A percentile compares a stretch with the other conserved stretches of the same genome.
These are phyloP conservation scores for Wasmannia auropunctata DNA, from an alignment of 1,140 invertebrate species.

Conservation along the genomic window DNA sequence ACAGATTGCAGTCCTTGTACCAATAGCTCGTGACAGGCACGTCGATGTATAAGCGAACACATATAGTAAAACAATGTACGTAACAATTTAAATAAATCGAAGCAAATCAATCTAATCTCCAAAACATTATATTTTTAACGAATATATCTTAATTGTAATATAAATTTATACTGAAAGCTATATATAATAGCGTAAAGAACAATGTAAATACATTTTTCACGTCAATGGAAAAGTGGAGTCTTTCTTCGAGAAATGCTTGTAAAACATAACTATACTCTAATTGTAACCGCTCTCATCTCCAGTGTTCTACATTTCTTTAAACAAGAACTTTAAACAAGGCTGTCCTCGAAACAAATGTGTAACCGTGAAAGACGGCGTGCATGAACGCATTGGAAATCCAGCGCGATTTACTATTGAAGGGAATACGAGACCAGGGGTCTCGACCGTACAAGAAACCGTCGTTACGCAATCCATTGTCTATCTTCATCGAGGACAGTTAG, in stretches of 20 bases:
- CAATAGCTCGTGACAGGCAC: neutral
- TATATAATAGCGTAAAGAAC: neutral
- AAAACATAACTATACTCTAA: neutral
- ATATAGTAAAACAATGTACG: too few relatives aligned
- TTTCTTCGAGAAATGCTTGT: neutral
- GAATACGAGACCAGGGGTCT: neutral
- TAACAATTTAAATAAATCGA: neutral
- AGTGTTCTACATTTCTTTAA: neutral
- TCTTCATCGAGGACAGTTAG: slow-evolving; percentile 31
- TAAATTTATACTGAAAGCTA: neutral
- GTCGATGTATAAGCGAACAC: neutral
- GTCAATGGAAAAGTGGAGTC: neutral
- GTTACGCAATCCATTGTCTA: slow-evolving; percentile 38
- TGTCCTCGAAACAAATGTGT: neutral
- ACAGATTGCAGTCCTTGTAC: slow-evolving; percentile 1
- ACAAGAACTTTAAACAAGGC: neutral
- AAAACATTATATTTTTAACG: neutral
- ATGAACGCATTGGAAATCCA: neutral
- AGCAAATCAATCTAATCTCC: neutral
- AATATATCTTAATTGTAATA: neutral
- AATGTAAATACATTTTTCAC: neutral
- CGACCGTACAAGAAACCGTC: neutral
- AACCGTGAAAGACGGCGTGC: neutral
- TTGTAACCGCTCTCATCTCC: neutral
- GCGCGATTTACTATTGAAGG: neutral